phyloP scores from a whole-genome alignment of 1,140 invertebrate genomes.

The Dendrolimus kikuchii region DNA sequence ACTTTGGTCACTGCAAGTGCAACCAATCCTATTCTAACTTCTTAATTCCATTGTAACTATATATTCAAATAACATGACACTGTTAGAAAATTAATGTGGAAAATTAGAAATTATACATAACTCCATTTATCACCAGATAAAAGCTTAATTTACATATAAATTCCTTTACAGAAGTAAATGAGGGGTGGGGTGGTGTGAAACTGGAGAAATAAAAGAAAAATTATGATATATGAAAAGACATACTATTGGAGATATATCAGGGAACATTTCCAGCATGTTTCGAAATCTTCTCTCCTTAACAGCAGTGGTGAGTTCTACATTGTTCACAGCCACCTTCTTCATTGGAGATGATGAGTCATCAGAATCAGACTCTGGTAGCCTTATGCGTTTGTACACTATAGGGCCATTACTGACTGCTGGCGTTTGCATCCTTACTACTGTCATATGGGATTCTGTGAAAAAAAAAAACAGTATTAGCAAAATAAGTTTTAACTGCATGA shows the following conservation, averaged over 20 bases:
- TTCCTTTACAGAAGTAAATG: too few species aligned
- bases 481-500: neutral
- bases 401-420: constrained; percentile 35
- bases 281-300: constrained; percentile 59
- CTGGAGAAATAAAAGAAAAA: neutral
- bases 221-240: constrained; percentile 11
- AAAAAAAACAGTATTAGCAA: neutral
- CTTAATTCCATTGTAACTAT: too few species aligned
- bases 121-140: too few species aligned
- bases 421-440: constrained; percentile 38
- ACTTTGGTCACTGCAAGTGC: too few species aligned
- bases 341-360: constrained; percentile 53
- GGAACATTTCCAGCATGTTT: constrained; percentile 71
- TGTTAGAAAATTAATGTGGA: too few species aligned
- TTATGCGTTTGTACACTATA: constrained; percentile 57
- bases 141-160: neutral
- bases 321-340: constrained; percentile 32
- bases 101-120: too few species aligned
- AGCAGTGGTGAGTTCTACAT: constrained; percentile 44
- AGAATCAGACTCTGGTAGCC: constrained; percentile 57
- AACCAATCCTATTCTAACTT: too few species aligned
- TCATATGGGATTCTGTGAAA: constrained; percentile 27
- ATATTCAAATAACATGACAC: too few species aligned
- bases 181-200: neutral
- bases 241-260: constrained; percentile 59